Base-by-base conservation (phyloP, 2,888 invertebrate species). In the Drosophila limbata region DNA sequence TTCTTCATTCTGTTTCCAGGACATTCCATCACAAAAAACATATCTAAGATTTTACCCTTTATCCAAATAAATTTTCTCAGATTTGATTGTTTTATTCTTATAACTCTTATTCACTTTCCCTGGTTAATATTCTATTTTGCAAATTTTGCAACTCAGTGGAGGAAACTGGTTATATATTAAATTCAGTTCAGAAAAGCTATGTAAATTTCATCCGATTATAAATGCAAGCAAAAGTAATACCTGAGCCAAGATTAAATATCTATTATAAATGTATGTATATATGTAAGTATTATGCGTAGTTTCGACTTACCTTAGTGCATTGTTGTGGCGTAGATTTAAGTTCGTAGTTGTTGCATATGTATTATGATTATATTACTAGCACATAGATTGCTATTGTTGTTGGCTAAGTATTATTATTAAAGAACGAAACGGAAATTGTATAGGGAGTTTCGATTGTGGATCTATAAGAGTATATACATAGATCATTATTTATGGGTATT, bases 251-350 rank as follows among this genome's bases (percentile, higher is more conserved):
- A 48, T 3, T 39, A 25, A 31, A 17, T 13, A 28, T 40, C n/a
- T 19, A 17, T n/a, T 10, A n/a, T 13, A 9, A 10, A 13, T 28
- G 3, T 25, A 25, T 5, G 6, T 25, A 25, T 1, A 5, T 25
- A 25, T 28, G 2, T 21, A 31, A 9, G 13, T 6, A 3, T 5
- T 15, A 2, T 15, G 4, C n/a, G n/a, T n/a, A 25, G 4, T 33
- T 55, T 40, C 6, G 8, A 55, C 56, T 57, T 15, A 57, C 57
- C 84, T 81, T 68, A 81, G 63, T 72, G 71, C 66, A 55, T 77
- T 66, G 9, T 53, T 50, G 45, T 55, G 44, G 25, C 21, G 64
- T 48, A 57, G 76, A 64, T 47, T 15, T 70, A 68, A 63, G 78
- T 71, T 74, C 51, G 68, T 72, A 69, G 69, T 60, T 44, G 19